Conservation (phyloP, 2,888 invertebrate genomes). For the Cryptocheilus praepositus region DNA sequence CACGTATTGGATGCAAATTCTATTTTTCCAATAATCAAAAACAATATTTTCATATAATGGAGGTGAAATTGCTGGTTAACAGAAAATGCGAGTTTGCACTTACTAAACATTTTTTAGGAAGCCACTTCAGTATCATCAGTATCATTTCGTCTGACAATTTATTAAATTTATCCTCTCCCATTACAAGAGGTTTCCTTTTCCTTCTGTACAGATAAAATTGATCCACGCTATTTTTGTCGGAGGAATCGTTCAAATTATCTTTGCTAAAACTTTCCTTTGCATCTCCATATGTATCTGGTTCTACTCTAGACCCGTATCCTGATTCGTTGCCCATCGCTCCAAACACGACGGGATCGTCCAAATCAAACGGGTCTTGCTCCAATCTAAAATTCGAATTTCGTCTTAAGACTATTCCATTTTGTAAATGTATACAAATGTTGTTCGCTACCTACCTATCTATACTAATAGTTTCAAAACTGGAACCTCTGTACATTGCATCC, state of each 20-base stretch:
- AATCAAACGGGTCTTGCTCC: constrained; percentile 54
- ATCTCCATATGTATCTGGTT: constrained; percentile 60
- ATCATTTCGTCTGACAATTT: constrained; percentile 91
- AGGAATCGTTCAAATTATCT: constrained; percentile 59
- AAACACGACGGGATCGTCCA: constrained; percentile 57
- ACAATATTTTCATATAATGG: too few species aligned
- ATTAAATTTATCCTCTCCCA: constrained; percentile 81
- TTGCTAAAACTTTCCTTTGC: constrained; percentile 58
- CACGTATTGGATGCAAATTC: too few species aligned
- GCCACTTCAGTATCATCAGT: constrained; percentile 86
- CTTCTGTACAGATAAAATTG: constrained; percentile 64
- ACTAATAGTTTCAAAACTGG: constrained; percentile 52
- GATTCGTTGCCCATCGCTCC: constrained; percentile 63
- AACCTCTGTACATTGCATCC: constrained; percentile 5
- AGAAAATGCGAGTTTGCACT: constrained; percentile 49
- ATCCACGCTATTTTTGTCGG: constrained; percentile 64
- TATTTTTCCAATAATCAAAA: too few species aligned
- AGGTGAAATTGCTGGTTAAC: constrained; percentile 10
- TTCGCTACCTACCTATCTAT: constrained; percentile 57
- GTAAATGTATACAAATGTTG: not conserved
- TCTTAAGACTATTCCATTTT: not conserved
- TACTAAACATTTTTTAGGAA: constrained; percentile 88
- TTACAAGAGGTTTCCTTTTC: constrained; percentile 71
- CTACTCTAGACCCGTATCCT: constrained; percentile 65
- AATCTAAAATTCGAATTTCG: constrained; percentile 42